These are phyloP conservation scores for Coenobita brevimanus DNA, from an alignment of 1,140 invertebrate species.

Conservation along the genomic window DNA sequence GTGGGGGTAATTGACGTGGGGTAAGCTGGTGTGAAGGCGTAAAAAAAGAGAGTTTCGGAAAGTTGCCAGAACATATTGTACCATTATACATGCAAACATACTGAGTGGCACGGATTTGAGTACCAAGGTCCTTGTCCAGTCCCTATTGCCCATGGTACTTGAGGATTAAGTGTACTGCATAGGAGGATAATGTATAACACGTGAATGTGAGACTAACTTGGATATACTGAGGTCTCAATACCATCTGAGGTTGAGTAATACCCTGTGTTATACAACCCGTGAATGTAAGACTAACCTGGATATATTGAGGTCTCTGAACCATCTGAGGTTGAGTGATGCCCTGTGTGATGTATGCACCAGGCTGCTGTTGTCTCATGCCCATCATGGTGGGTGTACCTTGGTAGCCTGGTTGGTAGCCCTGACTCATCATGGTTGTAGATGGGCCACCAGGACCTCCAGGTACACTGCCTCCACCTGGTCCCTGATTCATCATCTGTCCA, in stretches of 20 bases:
- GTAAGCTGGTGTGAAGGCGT: no score
- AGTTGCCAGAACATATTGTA: no score
- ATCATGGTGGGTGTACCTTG: constrained; percentile 64
- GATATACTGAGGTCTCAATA: constrained; percentile 68
- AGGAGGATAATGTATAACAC: no score
- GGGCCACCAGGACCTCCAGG: constrained; percentile 55
- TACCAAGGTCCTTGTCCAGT: no score
- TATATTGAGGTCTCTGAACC: constrained; percentile 68
- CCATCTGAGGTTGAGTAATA: constrained; percentile 65
- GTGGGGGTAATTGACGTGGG: no score
- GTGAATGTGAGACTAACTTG: constrained; percentile 68
- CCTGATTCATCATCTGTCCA: constrained; percentile 60
- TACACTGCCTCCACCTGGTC: constrained; percentile 47
- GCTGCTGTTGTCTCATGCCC: constrained; percentile 63
- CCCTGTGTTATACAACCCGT: no score
- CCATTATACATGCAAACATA: no score
- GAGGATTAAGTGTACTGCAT: no score
- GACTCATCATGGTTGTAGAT: constrained; percentile 59
- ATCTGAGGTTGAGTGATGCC: constrained; percentile 65
- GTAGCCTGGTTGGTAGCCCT: constrained; percentile 66
- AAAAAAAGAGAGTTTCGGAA: no score
- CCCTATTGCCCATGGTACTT: no score
- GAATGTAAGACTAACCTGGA: constrained; percentile 69
- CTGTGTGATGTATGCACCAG: constrained; percentile 49
- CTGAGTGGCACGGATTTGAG: no score